Evolutionary conservation across 2,888 invertebrate species (phyloP).

Genomic region (Myathropa florea): DNA sequence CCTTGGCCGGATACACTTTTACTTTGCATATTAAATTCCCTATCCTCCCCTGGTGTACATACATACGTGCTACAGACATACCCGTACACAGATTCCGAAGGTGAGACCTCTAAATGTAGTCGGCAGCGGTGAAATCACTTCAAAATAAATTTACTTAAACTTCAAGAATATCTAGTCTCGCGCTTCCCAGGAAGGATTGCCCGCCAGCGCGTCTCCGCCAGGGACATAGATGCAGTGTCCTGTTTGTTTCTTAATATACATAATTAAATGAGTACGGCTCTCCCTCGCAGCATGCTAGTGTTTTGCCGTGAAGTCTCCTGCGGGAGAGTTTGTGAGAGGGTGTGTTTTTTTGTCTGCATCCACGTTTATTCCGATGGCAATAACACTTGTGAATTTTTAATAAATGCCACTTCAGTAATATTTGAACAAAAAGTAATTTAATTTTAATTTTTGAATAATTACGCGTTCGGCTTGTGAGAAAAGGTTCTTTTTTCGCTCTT

Average conservation of each 20-base stretch:
- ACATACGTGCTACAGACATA: not conserved
- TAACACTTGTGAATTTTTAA: slow-evolving; percentile 63
- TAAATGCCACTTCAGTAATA: slow-evolving; percentile 68
- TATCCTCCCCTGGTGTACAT: not conserved
- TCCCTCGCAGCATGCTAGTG: slow-evolving; percentile 2
- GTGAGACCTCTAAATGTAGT: not conserved
- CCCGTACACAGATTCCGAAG: not conserved
- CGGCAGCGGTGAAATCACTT: slow-evolving; percentile 11
- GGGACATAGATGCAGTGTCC: slow-evolving; percentile 1
- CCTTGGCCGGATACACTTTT: slow-evolving; percentile 7
- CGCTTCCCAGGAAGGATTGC: not conserved
- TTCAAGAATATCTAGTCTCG: not conserved
- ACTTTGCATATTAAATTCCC: slow-evolving; percentile 30
- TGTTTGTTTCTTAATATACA: slow-evolving; percentile 54
- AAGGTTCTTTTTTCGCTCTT: not conserved
- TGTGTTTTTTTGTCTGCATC: slow-evolving; percentile 31
- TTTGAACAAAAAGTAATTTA: slow-evolving; percentile 67
- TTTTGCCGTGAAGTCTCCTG: not conserved
- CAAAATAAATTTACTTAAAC: slow-evolving; percentile 29
- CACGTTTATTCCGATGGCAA: slow-evolving; percentile 52
- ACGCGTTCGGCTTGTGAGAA: slow-evolving; percentile 45
- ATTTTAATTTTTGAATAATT: slow-evolving; percentile 70
- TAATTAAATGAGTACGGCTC: slow-evolving; percentile 44
- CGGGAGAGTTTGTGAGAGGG: not conserved
- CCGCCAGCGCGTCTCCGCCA: not conserved